Evolutionary conservation across 2,113 vertebrate species (phyloP).

Genomic region (Mus musculus): GRCm39 chr5:30725501-30726000

Average conservation of each 20-base stretch:
- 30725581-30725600: neutral
- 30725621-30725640: neutral
- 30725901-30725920: neutral
- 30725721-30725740: neutral
- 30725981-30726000: neutral
- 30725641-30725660: neutral
- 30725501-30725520: neutral
- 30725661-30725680: neutral
- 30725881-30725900: no score
- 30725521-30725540: neutral
- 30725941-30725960: neutral
- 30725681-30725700: neutral
- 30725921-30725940: neutral
- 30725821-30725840: neutral
- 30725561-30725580: neutral
- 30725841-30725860: neutral
- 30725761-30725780: neutral
- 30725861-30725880: neutral
- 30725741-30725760: neutral
- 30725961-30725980: neutral
- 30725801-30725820: neutral
- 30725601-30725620: constrained; percentile 26
- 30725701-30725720: neutral
- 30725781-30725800: neutral
- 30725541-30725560: neutral